Evolutionary conservation across 2,113 vertebrate genomes (phyloP), one percentile per base, ranked within the genome.

Genomic region (Plecotus auritus): DNA sequence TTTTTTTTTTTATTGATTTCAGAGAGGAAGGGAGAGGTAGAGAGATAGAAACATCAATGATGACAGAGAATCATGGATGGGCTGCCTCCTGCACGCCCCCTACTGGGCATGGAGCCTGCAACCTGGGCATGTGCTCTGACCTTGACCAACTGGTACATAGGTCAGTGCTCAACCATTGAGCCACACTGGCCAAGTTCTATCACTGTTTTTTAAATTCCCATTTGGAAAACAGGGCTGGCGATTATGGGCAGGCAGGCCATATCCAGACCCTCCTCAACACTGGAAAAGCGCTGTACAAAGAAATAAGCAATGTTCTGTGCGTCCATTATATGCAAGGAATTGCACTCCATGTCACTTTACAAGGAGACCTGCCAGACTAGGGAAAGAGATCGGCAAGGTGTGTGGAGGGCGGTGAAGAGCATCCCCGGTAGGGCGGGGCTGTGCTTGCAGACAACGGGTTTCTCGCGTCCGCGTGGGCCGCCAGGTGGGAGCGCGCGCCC

Each of bases 391-490:
- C 11, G 4, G 4, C 12, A 17, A 18, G 22, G 20, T 7, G 26
- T 2, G 16, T 0, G 37, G 11, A 12, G 0, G 12, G 32, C 6
- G 0, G 61, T 10, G n/a, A 49, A 35, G 2, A 0, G 22, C 69
- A 5, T 1, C 8, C 13, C 0, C 0, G 0, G 7, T 0, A 1
- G 9, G 2, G 7, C 0, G 1, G 1, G 2, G 5, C 18, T 5
- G 14, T 0, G 20, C n/a, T 3, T 0, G 28, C 13, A 18, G 49
- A 32, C 12, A 0, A 1, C 3, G 1, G 5, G 23, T 7, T 30
- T 40, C 47, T 1, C 0, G 1, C 0, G 61, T 22, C 8, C 0
- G 10, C 35, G 7, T 1, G 2, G 42, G 40, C 47, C 0, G 9
- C 32, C 28, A 4, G 61, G 83, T 28, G 83, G 67, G 1, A 14